Base-by-base conservation (phyloP, 1,140 invertebrate genomes). In the Euglossa dilemma region DNA sequence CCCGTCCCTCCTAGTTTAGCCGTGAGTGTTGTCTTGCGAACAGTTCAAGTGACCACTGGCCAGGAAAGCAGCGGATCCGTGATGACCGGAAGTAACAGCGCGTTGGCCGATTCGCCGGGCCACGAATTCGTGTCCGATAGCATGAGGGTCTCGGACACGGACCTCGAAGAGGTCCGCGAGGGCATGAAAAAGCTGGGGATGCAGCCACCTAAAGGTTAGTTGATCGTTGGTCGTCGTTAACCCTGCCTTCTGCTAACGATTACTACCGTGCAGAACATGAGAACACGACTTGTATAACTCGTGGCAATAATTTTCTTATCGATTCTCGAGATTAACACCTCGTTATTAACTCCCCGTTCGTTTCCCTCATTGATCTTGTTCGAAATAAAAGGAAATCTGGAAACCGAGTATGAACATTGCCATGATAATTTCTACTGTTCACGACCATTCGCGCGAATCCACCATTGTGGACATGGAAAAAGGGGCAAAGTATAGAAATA, bases 101-200 rank as follows among this genome's bases (percentile, higher is more conserved):
- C 86, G 28, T 61, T 85, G 69, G 89, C 88, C 28, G 91, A 93
- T 89, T 92, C 93, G 43, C 88, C 93, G 64, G 91, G 91, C 80
- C 93, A 94, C 82, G 96, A 97, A 92, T 97, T 97, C 94, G 95
- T 97, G 87, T 96, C 96, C 84, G 96, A 97, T 92, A 95, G 95
- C 84, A 95, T 96, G 90, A 95, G 95, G 93, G 95, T 95, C 56
- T 94, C 95, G 80, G 95, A 94, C 83, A 94, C 95, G 86, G 96
- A 97, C 91, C 94, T 97, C 86, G 95, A 95, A 88, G 96, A 97
- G 92, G 96, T 97, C 57, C 95, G 95, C 87, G 96, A 96, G 89
- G 96, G 95, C 85, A 96, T 97, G 95, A 96, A 95, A 93, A 96
- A 96, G 90, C 94, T 97, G 71, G 95, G 95, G 80, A 94, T 96